Base-by-base conservation (phyloP, 2,113 vertebrate species). In the Lophius piscatorius region DNA sequence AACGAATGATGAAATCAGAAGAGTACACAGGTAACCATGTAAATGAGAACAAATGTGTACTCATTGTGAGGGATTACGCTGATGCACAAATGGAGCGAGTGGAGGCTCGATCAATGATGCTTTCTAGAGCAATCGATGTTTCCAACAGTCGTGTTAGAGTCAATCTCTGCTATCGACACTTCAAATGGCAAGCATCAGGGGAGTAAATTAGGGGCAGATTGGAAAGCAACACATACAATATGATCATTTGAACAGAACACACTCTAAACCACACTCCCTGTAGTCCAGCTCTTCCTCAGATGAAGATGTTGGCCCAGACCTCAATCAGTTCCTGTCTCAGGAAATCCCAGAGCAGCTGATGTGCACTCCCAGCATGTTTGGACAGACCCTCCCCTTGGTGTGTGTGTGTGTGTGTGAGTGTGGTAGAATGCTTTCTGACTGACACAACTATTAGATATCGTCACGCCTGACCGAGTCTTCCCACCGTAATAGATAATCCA, bases 401-500 rank as follows among this genome's bases (percentile, higher is more conserved):
- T 57, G 41, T 23, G 14, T 48, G 51, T 14, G 21, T n/a, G 21
- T 45, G 48, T 33, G 48, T 23, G 20, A 18, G 33, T n/a, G 23
- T 28, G 39, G 12, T 29, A 22, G 60, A 38, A 51, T 26, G 48
- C 31, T 47, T 41, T 54, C 78, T 87, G 86, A 86, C 69, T 87
- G 88, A 78, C 85, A 89, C 44, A 47, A 39, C 78, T 81, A 89
- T 88, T 89, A 87, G 66, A 77, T 75, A 70, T 83, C 54, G 77
- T 71, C 84, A 70, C 75, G 71, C 80, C 80, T 87, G 87, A 84
- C 87, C 63, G 72, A 81, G 61, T 63, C 68, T 29, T 36, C 54
- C 59, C 47, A 38, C 31, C 45, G 44, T 84, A 71, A 83, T 78
- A 76, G 74, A 87, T 88, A 63, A 82, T 68, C 71, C 78, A 24